phyloP scores from a whole-genome alignment of 2,113 vertebrate species.

The Thalassoma bifasciatum region DNA sequence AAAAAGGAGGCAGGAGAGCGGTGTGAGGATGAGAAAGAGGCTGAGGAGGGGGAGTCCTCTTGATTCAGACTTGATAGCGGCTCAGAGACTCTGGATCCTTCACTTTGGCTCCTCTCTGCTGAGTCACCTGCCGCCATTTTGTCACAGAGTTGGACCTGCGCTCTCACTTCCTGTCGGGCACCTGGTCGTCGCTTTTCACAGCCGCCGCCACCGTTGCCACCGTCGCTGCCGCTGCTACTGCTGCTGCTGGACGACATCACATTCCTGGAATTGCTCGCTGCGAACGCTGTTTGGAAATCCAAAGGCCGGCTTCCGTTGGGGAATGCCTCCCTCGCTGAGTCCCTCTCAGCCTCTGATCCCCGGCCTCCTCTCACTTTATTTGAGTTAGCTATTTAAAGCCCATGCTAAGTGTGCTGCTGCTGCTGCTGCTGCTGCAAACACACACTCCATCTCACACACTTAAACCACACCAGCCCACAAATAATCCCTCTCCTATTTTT shows the following conservation, averaged over 20 bases:
- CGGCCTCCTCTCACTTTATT: slow-evolving; percentile 75
- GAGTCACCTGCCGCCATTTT: slow-evolving; percentile 75
- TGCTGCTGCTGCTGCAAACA: slow-evolving; percentile 54
- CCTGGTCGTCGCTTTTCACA: slow-evolving; percentile 53
- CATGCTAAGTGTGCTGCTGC: slow-evolving; percentile 62
- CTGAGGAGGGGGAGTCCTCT: slow-evolving; percentile 47
- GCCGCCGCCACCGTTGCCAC: slow-evolving; percentile 51
- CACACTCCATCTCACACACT: slow-evolving; percentile 62
- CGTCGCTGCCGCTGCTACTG: slow-evolving; percentile 51
- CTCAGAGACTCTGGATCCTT: slow-evolving; percentile 17
- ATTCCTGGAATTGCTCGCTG: slow-evolving; percentile 77
- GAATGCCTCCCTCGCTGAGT: slow-evolving; percentile 77
- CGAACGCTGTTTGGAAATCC: slow-evolving; percentile 69
- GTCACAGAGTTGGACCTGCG: slow-evolving; percentile 42
- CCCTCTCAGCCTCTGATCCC: slow-evolving; percentile 74
- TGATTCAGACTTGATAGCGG: slow-evolving; percentile 47
- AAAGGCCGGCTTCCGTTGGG: slow-evolving; percentile 73
- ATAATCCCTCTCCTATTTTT: slow-evolving; percentile 77
- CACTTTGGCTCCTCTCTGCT: slow-evolving; percentile 40
- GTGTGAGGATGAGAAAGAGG: slow-evolving; percentile 35
- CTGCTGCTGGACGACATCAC: slow-evolving; percentile 61
- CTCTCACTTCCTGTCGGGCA: slow-evolving; percentile 64
- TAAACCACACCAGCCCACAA: slow-evolving; percentile 67
- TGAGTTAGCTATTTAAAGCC: slow-evolving; percentile 80
- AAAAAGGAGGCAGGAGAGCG: slow-evolving; percentile 57